These are phyloP conservation scores for Anarsia innoxiella DNA, from an alignment of 2,888 invertebrate species.

Conservation along the genomic window DNA sequence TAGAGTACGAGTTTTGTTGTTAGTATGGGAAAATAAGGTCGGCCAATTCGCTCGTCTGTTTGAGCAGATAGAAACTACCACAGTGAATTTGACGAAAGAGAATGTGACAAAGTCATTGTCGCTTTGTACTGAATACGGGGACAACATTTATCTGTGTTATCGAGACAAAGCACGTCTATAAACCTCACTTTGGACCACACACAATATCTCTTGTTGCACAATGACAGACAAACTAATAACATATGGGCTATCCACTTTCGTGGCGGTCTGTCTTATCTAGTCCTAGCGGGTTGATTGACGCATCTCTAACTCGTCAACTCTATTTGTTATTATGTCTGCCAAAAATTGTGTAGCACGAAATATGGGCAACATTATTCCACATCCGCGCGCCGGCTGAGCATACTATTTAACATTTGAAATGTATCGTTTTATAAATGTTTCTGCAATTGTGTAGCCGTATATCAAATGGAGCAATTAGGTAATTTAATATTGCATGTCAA, in stretches of 20 bases:
- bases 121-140: slow-evolving; percentile 64
- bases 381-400: slow-evolving; percentile 22
- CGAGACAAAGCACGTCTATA: slow-evolving; percentile 70
- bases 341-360: slow-evolving; percentile 33
- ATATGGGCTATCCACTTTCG: slow-evolving; percentile 57
- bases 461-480: slow-evolving; percentile 16
- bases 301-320: slow-evolving; percentile 30
- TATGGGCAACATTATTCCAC: slow-evolving; percentile 24
- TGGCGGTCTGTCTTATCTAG: slow-evolving; percentile 52
- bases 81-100: slow-evolving; percentile 61
- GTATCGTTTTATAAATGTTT: slow-evolving; percentile 15
- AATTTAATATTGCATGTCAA: slow-evolving; percentile 13
- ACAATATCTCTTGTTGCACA: slow-evolving; percentile 63
- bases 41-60: slow-evolving; percentile 29
- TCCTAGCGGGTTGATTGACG: slow-evolving; percentile 52
- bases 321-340: slow-evolving; percentile 39
- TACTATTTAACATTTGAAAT: no score
- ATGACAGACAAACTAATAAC: slow-evolving; percentile 62
- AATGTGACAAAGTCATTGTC: slow-evolving; percentile 63
- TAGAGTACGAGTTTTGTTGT: slow-evolving; percentile 11
- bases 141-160: slow-evolving; percentile 73
- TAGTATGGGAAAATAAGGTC: slow-evolving; percentile 24
- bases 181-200: slow-evolving; percentile 72
- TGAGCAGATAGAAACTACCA: slow-evolving; percentile 38
- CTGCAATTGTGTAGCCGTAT: slow-evolving; percentile 15